phyloP scores from a whole-genome alignment of 1,140 invertebrate genomes.

The Lordiphosa mommai region DNA sequence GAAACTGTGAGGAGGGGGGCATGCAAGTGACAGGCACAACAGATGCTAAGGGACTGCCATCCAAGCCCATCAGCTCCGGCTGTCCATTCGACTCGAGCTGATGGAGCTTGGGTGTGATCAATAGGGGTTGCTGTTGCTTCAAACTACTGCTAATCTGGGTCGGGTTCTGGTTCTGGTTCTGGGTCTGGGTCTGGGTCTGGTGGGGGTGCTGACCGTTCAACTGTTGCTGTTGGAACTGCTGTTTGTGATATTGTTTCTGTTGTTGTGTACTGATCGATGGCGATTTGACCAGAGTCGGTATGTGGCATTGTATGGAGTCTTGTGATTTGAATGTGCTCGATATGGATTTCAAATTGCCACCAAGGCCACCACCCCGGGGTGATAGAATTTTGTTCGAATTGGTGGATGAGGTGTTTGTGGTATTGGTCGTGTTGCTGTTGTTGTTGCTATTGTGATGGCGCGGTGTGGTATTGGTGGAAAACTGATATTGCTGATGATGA shows the following conservation, averaged over 20 bases:
- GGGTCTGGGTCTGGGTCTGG: constrained; percentile 16
- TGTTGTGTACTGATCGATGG: constrained; percentile 77
- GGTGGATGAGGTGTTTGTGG: constrained; percentile 55
- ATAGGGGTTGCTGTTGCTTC: constrained; percentile 71
- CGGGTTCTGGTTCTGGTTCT: constrained; percentile 25
- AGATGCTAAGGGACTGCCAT: constrained; percentile 70
- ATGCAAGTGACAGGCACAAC: constrained; percentile 71
- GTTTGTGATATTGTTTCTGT: constrained; percentile 70
- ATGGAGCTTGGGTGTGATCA: constrained; percentile 76
- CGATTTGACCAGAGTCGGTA: constrained; percentile 78
- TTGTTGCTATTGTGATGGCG: constrained; percentile 79
- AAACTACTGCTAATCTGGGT: constrained; percentile 59
- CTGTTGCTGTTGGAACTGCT: constrained; percentile 43
- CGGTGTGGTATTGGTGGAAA: constrained; percentile 80
- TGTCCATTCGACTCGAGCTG: constrained; percentile 57
- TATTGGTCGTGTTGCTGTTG: constrained; percentile 62
- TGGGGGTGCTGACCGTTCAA: constrained; percentile 23
- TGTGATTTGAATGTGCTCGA: constrained; percentile 79
- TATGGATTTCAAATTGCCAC: constrained; percentile 74
- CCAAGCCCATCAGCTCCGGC: constrained; percentile 61
- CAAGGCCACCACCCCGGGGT: constrained; percentile 55
- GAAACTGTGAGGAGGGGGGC: constrained; percentile 79
- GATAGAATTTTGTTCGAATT: constrained; percentile 73
- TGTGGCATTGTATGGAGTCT: constrained; percentile 78
- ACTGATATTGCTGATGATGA: constrained; percentile 80